Conservation (phyloP, 2,797 vertebrate species). For the Cyclura pinguis region DNA sequence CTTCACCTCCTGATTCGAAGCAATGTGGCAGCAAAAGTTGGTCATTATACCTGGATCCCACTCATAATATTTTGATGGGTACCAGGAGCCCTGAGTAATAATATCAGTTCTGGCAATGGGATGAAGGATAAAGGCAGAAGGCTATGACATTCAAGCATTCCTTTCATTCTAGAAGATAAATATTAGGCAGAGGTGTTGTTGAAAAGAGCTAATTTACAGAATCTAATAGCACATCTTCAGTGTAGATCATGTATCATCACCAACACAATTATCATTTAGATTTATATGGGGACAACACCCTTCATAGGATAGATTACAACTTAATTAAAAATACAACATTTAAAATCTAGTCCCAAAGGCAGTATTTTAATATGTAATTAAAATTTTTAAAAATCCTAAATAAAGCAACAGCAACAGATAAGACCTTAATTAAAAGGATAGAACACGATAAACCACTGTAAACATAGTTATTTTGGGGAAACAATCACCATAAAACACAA, state of each 20-base stretch:
- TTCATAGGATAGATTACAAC: no score
- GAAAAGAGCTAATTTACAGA: constrained; percentile 20
- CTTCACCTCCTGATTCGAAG: neutral
- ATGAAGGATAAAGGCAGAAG: neutral
- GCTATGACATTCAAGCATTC: neutral
- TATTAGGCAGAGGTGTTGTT: constrained; percentile 21
- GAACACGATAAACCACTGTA: neutral
- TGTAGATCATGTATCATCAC: neutral
- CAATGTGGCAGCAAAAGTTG: neutral
- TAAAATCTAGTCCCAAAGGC: neutral
- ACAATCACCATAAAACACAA: neutral
- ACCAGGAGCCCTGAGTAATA: neutral
- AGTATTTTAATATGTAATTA: neutral
- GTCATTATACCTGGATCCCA: no score
- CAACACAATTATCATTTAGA: no score
- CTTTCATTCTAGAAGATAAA: constrained; percentile 8
- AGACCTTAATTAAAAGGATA: neutral
- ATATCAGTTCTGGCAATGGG: neutral
- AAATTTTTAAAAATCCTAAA: neutral
- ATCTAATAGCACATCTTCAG: neutral
- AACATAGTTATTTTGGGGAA: neutral
- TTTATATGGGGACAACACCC: no score
- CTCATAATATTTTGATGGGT: neutral
- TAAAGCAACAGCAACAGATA: neutral
- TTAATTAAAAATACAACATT: neutral